phyloP scores from a whole-genome alignment of 2,888 invertebrate genomes.

The Eulithis testata region DNA sequence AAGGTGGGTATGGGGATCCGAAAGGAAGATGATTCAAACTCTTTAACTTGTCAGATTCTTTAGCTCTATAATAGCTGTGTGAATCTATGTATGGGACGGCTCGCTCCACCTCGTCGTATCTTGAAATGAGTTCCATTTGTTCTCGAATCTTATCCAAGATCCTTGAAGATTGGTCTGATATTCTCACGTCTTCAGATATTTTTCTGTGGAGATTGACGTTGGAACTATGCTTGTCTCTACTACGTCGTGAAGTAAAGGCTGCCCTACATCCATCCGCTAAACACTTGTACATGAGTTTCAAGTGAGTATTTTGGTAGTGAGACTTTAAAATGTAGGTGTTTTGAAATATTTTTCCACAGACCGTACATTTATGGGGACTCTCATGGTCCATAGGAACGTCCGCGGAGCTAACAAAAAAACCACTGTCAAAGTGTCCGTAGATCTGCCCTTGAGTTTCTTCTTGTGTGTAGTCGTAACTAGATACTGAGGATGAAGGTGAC shows the following conservation, averaged over 20 bases:
- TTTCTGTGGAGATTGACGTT: slow-evolving; percentile 96
- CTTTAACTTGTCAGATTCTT: slow-evolving; percentile 70
- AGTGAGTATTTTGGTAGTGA: slow-evolving; percentile 97
- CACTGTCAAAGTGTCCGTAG: slow-evolving; percentile 89
- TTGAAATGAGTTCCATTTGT: slow-evolving; percentile 91
- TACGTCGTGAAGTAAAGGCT: slow-evolving; percentile 96
- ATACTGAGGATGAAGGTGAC: slow-evolving; percentile 86
- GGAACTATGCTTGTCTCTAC: slow-evolving; percentile 96
- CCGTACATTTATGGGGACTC: slow-evolving; percentile 95
- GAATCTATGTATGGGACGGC: slow-evolving; percentile 85
- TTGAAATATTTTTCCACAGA: slow-evolving; percentile 96
- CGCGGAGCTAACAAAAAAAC: slow-evolving; percentile 88
- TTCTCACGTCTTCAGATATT: slow-evolving; percentile 86
- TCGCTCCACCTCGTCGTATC: slow-evolving; percentile 90
- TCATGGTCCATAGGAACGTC: slow-evolving; percentile 96
- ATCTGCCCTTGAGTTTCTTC: slow-evolving; percentile 87
- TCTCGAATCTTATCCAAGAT: slow-evolving; percentile 85
- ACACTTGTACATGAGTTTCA: slow-evolving; percentile 98
- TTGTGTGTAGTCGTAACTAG: slow-evolving; percentile 83
- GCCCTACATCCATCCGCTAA: slow-evolving; percentile 97
- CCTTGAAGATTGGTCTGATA: slow-evolving; percentile 75
- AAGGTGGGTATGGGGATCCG: slow-evolving; percentile 65
- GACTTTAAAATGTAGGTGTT: slow-evolving; percentile 97
- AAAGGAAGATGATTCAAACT: slow-evolving; percentile 66
- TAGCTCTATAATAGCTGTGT: slow-evolving; percentile 70